Evolutionary conservation across 2,888 invertebrate species (phyloP).

Genomic region (Syrista parreyssii): DNA sequence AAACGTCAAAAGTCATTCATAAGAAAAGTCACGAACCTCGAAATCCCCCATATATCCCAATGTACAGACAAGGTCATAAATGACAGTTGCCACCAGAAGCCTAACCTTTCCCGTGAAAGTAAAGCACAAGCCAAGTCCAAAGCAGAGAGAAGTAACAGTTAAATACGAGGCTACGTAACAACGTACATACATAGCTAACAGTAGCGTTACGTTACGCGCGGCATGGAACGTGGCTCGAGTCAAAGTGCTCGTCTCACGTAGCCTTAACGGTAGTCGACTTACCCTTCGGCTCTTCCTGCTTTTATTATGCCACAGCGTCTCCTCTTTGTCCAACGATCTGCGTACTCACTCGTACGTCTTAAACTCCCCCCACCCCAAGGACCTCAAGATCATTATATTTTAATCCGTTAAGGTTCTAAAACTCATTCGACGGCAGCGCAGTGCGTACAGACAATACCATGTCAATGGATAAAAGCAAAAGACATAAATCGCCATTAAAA

Average conservation of each 20-base stretch:
- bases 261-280: background rate
- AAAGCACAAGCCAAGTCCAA: background rate
- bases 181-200: background rate
- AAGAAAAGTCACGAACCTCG: background rate
- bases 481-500: background rate
- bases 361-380: background rate
- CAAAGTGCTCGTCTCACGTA: background rate
- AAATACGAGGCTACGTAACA: background rate
- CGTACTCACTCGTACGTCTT: background rate
- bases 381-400: background rate
- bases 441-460: background rate
- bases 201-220: background rate
- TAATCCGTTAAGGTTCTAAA: background rate
- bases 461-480: background rate
- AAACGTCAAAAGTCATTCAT: background rate
- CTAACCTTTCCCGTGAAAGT: background rate
- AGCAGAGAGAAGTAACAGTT: background rate
- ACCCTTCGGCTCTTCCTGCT: background rate
- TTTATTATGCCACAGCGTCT: background rate
- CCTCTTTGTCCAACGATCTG: background rate
- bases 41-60: too few relatives aligned
- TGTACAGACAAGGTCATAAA: background rate
- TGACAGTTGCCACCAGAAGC: background rate
- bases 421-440: background rate
- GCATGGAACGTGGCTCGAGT: background rate